These are phyloP conservation scores for Atherinomorus stipes DNA, from an alignment of 2,113 vertebrate genomes.

Conservation along the genomic window DNA sequence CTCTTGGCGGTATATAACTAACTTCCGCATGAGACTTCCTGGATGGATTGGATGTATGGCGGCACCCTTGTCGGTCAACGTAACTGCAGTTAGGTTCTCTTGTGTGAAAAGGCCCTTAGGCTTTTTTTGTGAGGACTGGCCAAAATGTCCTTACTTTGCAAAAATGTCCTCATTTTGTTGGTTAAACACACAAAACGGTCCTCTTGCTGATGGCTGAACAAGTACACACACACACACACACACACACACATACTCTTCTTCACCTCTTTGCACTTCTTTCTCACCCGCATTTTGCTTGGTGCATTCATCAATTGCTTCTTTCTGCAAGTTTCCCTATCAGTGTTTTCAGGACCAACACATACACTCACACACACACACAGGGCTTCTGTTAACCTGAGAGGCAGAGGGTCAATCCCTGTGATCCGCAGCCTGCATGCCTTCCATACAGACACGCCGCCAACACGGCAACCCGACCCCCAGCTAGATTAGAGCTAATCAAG, in stretches of 20 bases:
- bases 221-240: conserved; percentile 26
- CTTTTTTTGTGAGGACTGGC: no score
- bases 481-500: conserved; percentile 80
- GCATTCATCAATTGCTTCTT: conserved; percentile 14
- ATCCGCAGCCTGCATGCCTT: conserved; percentile 80
- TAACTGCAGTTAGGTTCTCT: no score
- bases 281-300: conserved; percentile 3
- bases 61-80: no score
- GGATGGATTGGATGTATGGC: no score
- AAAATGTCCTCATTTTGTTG: no score
- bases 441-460: conserved; percentile 75
- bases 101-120: no score
- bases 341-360: conserved; percentile 22
- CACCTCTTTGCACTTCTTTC: neutral
- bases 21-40: no score
- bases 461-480: conserved; percentile 79
- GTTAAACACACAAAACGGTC: no score
- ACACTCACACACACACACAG: conserved; percentile 44
- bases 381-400: conserved; percentile 86
- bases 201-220: no score
- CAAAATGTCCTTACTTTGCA: no score
- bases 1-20: no score
- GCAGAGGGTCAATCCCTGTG: conserved; percentile 82
- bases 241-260: neutral
- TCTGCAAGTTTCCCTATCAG: conserved; percentile 16